Percentiles rank a stretch among this genome's conserved stretches.
Conservation (phyloP, 2,888 invertebrate genomes). For the Ethmia dodecea region DNA sequence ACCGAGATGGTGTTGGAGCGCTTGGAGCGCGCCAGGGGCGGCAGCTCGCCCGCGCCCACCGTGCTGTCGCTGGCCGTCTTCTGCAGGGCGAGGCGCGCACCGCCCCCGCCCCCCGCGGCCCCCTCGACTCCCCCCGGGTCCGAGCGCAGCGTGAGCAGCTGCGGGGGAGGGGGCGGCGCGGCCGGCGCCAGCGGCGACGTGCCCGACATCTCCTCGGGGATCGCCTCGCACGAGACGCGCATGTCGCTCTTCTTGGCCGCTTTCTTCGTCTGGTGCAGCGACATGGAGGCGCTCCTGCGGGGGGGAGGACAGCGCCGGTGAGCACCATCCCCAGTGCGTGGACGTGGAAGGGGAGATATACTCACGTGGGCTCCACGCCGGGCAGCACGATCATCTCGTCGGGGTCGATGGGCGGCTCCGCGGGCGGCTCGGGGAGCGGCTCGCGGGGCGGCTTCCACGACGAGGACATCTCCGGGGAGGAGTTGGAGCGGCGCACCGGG, state of each 20-base stretch:
- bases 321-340: not conserved
- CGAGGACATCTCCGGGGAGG: constrained; percentile 94
- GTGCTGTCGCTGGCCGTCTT: constrained; percentile 65
- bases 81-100: constrained; percentile 44
- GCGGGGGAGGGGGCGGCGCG: constrained; percentile 45
- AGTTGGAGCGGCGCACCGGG: constrained; percentile 92
- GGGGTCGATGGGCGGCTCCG: constrained; percentile 26
- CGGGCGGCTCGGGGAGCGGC: constrained; percentile 11
- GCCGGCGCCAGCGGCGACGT: constrained; percentile 80
- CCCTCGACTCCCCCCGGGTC: constrained; percentile 36
- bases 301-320: not conserved
- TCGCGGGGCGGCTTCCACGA: constrained; percentile 81
- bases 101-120: constrained; percentile 25
- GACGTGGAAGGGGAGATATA: constrained; percentile 8
- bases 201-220: constrained; percentile 91
- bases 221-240: constrained; percentile 92
- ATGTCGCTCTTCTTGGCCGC: constrained; percentile 86
- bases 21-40: constrained; percentile 73
- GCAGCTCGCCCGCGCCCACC: constrained; percentile 63
- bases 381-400: constrained; percentile 51
- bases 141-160: constrained; percentile 60
- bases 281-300: constrained; percentile 31
- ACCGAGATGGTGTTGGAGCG: constrained; percentile 91
- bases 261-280: constrained; percentile 75
- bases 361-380: constrained; percentile 50